phyloP scores from a whole-genome alignment of 2,113 vertebrate genomes.

The Loxodonta africana region DNA sequence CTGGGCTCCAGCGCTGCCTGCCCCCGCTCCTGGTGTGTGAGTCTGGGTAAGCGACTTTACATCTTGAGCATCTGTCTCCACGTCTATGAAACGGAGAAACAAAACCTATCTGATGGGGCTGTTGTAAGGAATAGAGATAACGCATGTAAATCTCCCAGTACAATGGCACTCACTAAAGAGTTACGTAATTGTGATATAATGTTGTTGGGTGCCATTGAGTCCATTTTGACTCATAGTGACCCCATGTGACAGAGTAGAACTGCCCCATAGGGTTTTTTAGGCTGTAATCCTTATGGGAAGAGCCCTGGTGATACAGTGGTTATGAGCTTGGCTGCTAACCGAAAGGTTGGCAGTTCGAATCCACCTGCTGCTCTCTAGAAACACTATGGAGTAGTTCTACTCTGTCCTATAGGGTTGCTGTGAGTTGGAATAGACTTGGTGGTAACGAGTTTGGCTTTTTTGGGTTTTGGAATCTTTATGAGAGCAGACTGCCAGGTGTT shows the following conservation, averaged over 20 bases:
- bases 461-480: neutral
- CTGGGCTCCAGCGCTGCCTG: neutral
- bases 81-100: neutral
- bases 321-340: no score
- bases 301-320: no score
- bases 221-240: neutral
- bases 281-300: neutral
- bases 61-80: neutral
- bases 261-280: neutral
- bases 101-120: neutral
- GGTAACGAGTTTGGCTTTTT: no score
- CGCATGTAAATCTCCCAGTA: rapidly evolving
- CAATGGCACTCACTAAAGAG: neutral
- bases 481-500: neutral
- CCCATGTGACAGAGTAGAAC: neutral
- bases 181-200: neutral
- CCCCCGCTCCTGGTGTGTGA: neutral
- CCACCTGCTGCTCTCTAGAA: no score
- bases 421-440: no score
- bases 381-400: no score
- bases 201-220: neutral
- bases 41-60: neutral
- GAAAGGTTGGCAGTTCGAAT: no score
- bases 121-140: neutral
- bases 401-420: no score